A percentile compares a stretch with the other conserved stretches of the same genome.
Conservation (phyloP, 2,797 vertebrate genomes). For the Poecile montanus region DNA sequence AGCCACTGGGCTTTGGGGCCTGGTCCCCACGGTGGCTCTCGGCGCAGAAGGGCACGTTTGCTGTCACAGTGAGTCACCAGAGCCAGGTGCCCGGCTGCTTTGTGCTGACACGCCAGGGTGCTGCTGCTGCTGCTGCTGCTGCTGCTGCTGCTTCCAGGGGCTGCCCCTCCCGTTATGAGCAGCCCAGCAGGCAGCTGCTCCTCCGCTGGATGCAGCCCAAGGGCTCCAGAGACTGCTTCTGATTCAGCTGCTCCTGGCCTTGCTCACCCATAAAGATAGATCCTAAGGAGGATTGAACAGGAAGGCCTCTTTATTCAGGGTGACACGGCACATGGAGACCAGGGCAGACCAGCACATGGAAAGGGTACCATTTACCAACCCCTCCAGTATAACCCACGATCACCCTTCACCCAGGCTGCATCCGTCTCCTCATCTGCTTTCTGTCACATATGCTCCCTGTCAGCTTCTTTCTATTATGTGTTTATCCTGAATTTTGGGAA, state of each 20-base stretch:
- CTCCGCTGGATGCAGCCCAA: fast-evolving
- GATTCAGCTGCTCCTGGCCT: background rate
- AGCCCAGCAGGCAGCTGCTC: background rate
- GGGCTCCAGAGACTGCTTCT: background rate
- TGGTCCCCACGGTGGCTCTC: fast-evolving
- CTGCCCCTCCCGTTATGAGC: background rate
- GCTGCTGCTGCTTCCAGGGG: background rate
- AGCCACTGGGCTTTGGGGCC: background rate
- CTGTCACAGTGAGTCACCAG: background rate
- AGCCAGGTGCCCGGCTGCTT: background rate
- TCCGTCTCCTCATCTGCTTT: background rate
- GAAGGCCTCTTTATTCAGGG: background rate
- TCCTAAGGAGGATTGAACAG: background rate
- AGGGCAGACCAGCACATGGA: background rate
- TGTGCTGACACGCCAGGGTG: background rate
- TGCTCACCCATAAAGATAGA: background rate
- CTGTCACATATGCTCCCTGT: background rate
- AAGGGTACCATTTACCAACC: background rate
- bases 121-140: background rate
- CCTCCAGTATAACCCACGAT: background rate
- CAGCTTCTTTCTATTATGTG: background rate
- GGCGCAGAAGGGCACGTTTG: background rate
- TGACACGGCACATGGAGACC: background rate
- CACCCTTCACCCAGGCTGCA: background rate
- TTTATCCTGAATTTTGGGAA: background rate